A percentile compares a stretch with the other conserved stretches of the same genome.
These are phyloP conservation scores for Sebastiscus tertius DNA, from an alignment of 2,797 vertebrate genomes.

Conservation along the genomic window DNA sequence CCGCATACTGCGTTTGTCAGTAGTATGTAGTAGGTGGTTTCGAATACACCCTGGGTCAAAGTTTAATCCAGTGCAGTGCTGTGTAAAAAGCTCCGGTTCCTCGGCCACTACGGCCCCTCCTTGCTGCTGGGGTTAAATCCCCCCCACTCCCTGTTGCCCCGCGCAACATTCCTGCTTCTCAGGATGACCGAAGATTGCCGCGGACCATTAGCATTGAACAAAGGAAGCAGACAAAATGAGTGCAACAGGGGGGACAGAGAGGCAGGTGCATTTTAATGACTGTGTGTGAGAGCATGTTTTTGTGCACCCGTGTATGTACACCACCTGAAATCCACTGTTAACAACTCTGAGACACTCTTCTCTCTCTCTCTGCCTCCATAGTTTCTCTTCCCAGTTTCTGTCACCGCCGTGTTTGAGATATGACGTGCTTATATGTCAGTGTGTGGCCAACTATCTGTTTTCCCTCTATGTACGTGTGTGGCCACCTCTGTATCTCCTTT, in stretches of 20 bases:
- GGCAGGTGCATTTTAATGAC: slow-evolving; percentile 68
- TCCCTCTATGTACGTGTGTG: slow-evolving; percentile 25
- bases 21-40: too few relatives aligned
- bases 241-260: slow-evolving; percentile 27
- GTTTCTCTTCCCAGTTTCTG: slow-evolving; percentile 5
- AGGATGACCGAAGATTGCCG: slow-evolving; percentile 33
- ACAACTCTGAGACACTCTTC: slow-evolving; percentile 5
- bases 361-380: neutral
- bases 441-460: slow-evolving; percentile 47
- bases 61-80: too few relatives aligned
- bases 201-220: slow-evolving; percentile 58
- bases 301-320: slow-evolving; percentile 27
- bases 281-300: slow-evolving; percentile 18
- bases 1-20: too few relatives aligned
- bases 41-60: too few relatives aligned
- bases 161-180: slow-evolving; percentile 51
- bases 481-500: slow-evolving; percentile 20
- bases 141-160: neutral
- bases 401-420: slow-evolving; percentile 27
- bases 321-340: neutral
- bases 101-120: neutral
- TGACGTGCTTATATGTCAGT: slow-evolving; percentile 37
- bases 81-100: too few relatives aligned
- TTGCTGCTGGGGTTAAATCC: slow-evolving; percentile 13
- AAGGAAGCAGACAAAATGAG: slow-evolving; percentile 45